Evolutionary conservation across 2,888 invertebrate genomes (phyloP).

Genomic region (Torymus texanus): DNA sequence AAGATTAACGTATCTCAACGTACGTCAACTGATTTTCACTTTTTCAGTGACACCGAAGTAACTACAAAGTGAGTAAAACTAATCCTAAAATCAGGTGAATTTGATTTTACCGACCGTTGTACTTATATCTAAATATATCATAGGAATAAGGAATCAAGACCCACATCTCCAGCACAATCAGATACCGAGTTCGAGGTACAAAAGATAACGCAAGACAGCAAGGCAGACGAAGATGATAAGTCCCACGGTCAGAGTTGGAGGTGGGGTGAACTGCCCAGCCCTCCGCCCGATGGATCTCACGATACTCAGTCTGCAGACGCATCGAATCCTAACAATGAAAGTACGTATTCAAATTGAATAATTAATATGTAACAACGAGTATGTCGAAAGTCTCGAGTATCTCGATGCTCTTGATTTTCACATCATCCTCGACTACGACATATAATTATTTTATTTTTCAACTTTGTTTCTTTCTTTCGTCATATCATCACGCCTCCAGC

Average conservation of each 20-base stretch:
- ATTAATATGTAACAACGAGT: no score
- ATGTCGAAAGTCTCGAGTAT: no score
- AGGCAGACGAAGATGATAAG: constrained; percentile 72
- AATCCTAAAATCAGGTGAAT: no score
- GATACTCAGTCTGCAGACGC: constrained; percentile 61
- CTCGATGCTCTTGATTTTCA: not conserved
- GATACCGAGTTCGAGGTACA: constrained; percentile 93
- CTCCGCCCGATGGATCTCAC: constrained; percentile 69
- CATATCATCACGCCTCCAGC: constrained; percentile 1
- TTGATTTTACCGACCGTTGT: no score
- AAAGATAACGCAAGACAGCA: constrained; percentile 76
- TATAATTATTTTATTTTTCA: no score
- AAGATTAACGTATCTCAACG: constrained; percentile 46
- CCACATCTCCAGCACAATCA: constrained; percentile 91
- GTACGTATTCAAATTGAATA: constrained; percentile 61
- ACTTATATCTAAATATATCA: constrained; percentile 14
- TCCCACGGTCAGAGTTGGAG: constrained; percentile 85
- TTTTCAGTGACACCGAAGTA: constrained; percentile 95
- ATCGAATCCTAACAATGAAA: constrained; percentile 64
- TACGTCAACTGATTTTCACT: constrained; percentile 82
- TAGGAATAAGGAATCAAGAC: constrained; percentile 79
- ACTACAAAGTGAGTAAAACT: constrained; percentile 78
- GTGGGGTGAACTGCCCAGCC: constrained; percentile 90
- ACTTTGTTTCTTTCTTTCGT: not conserved
- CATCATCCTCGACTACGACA: no score